Evolutionary conservation across 2,888 invertebrate species (phyloP).

Genomic region (Odontomyia ornata): DNA sequence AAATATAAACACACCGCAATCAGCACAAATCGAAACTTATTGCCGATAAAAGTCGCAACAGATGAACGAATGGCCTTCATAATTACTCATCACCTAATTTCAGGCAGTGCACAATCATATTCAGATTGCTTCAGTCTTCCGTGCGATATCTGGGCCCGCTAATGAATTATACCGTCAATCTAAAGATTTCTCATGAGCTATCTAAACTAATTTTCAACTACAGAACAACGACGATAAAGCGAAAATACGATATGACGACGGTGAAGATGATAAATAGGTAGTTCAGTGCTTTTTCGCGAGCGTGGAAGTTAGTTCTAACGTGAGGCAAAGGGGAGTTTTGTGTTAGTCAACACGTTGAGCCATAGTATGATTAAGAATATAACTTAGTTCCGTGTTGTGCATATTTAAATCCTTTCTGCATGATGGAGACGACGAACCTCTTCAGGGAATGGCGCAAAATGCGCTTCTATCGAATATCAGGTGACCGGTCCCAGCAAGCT

Average conservation of each 20-base stretch:
- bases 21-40: neutral
- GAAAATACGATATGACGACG: neutral
- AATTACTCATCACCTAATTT: conserved; percentile 22
- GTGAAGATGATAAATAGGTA: conserved; percentile 21
- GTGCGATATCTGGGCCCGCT: neutral
- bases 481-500: conserved; percentile 17
- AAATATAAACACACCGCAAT: neutral
- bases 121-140: neutral
- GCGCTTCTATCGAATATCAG: conserved; percentile 22
- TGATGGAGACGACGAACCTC: neutral
- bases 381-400: neutral
- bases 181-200: conserved; percentile 9
- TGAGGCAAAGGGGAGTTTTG: neutral
- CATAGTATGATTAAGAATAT: neutral
- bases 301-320: neutral
- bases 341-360: neutral
- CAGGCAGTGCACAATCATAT: neutral
- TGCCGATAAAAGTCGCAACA: neutral
- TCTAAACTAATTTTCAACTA: conserved; percentile 1
- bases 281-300: conserved; percentile 13
- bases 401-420: neutral
- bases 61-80: conserved; percentile 20
- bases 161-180: conserved; percentile 5
- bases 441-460: conserved; percentile 40
- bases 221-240: neutral